Evolutionary conservation across 1,140 invertebrate species (phyloP).

Genomic region (Asbolus verrucosus): DNA sequence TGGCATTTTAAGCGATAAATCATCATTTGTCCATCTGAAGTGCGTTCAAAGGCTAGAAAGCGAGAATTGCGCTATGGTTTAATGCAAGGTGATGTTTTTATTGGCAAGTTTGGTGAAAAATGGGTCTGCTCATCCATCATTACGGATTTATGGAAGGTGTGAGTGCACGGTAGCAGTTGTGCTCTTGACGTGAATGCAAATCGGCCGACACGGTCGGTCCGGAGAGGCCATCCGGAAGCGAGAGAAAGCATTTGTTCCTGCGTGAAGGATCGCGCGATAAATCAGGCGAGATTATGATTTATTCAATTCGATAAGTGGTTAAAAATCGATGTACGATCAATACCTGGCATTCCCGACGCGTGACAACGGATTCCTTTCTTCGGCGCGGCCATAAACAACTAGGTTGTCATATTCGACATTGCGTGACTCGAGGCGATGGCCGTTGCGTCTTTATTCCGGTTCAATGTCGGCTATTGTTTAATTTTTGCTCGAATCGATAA

Average conservation of each 20-base stretch:
- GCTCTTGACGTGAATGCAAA: constrained; percentile 7
- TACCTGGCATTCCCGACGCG: constrained; percentile 57
- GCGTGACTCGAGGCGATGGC: constrained; percentile 25
- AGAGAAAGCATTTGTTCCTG: too few species aligned
- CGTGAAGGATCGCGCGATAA: too few species aligned
- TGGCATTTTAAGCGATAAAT: constrained; percentile 7
- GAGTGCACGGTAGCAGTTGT: not conserved
- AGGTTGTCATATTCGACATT: constrained; percentile 51
- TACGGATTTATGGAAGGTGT: constrained; percentile 40
- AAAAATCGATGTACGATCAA: constrained; percentile 59
- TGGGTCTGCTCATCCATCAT: constrained; percentile 44
- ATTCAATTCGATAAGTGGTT: constrained; percentile 45
- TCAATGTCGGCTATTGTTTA: constrained; percentile 34
- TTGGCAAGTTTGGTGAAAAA: constrained; percentile 28
- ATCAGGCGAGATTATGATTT: constrained; percentile 46
- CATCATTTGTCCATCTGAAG: constrained; percentile 22
- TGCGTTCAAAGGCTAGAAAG: constrained; percentile 6
- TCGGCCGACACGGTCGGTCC: too few species aligned
- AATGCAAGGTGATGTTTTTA: constrained; percentile 38
- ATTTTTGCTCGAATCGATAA: constrained; percentile 39
- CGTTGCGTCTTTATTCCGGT: constrained; percentile 18
- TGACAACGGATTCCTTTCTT: constrained; percentile 57
- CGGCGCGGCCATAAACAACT: constrained; percentile 59
- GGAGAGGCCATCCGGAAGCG: too few species aligned
- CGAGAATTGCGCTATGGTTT: constrained; percentile 37